A percentile compares a stretch with the other conserved stretches of the same genome.
Evolutionary conservation across 1,140 invertebrate species (phyloP).

Genomic region (Drosophila yakuba): DNA sequence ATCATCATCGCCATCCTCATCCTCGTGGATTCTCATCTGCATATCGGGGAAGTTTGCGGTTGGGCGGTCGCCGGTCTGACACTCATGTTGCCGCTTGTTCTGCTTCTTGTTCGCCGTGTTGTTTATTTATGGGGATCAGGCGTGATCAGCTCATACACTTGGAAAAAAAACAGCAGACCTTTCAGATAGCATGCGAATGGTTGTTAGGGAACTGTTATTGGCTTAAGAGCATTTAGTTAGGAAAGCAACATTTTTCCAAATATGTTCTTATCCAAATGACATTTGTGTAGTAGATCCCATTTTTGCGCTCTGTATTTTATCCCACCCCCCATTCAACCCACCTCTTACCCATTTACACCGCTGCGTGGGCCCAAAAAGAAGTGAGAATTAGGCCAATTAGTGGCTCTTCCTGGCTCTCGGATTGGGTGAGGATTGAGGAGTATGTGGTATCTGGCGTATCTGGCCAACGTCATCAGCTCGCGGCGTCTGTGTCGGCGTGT

Average conservation of each 20-base stretch:
- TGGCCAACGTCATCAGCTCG: slow-evolving; percentile 48
- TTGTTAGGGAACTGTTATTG: too few species aligned
- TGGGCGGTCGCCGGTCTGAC: slow-evolving; percentile 59
- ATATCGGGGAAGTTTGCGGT: slow-evolving; percentile 40
- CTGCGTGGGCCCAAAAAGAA: slow-evolving; percentile 64
- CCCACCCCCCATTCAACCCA: neutral
- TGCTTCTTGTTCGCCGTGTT: slow-evolving; percentile 68
- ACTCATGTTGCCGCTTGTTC: slow-evolving; percentile 73
- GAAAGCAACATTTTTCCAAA: neutral
- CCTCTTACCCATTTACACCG: slow-evolving; percentile 7
- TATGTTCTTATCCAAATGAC: neutral
- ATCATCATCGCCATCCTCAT: neutral
- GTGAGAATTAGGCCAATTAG: slow-evolving; percentile 82
- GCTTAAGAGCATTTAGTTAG: too few species aligned
- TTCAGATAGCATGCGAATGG: neutral
- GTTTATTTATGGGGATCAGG: slow-evolving; percentile 74
- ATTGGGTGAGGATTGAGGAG: slow-evolving; percentile 17
- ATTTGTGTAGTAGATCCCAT: neutral
- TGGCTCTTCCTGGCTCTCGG: slow-evolving; percentile 58
- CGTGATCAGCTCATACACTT: slow-evolving; percentile 3
- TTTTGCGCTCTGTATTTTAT: slow-evolving; percentile 19
- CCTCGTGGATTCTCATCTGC: slow-evolving; percentile 59
- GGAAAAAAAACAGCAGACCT: neutral
- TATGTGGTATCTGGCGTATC: slow-evolving; percentile 20
- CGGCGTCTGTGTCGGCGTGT: slow-evolving; percentile 49